phyloP scores from a whole-genome alignment of 2,888 invertebrate species.

The Eupithecia centaureata region DNA sequence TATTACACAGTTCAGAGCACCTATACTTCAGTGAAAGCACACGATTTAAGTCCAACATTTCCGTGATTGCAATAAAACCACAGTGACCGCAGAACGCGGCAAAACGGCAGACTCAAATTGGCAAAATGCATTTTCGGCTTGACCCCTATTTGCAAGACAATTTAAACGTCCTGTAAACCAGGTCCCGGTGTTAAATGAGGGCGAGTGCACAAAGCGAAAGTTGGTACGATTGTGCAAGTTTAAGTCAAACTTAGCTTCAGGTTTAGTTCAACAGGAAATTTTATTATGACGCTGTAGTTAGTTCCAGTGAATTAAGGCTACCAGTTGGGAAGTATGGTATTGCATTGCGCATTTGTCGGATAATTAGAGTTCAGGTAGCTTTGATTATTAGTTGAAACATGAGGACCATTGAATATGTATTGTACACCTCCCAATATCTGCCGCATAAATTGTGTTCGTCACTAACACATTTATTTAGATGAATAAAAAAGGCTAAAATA shows the following conservation, averaged over 20 bases:
- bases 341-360: background rate
- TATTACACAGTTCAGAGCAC: constrained; percentile 9
- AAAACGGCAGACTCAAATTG: constrained; percentile 36
- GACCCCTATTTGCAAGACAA: constrained; percentile 47
- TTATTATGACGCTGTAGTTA: constrained; percentile 4
- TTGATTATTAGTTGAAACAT: background rate
- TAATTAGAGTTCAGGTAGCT: background rate
- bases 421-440: too few species aligned
- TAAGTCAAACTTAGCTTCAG: background rate
- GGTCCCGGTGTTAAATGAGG: constrained; percentile 20
- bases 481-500: background rate
- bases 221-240: constrained; percentile 10
- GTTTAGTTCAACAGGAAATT: constrained; percentile 2
- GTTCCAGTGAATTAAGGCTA: background rate
- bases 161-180: constrained; percentile 39
- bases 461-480: too few species aligned
- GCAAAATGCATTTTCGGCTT: constrained; percentile 46
- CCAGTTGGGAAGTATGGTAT: background rate
- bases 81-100: constrained; percentile 40
- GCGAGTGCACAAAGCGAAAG: background rate
- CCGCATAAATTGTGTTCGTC: too few species aligned
- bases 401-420: background rate
- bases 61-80: constrained; percentile 46
- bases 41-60: constrained; percentile 25
- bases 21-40: constrained; percentile 16